A percentile compares a stretch with the other conserved stretches of the same genome.
Evolutionary conservation across 2,888 invertebrate species (phyloP).

Genomic region (Pterostichus niger): DNA sequence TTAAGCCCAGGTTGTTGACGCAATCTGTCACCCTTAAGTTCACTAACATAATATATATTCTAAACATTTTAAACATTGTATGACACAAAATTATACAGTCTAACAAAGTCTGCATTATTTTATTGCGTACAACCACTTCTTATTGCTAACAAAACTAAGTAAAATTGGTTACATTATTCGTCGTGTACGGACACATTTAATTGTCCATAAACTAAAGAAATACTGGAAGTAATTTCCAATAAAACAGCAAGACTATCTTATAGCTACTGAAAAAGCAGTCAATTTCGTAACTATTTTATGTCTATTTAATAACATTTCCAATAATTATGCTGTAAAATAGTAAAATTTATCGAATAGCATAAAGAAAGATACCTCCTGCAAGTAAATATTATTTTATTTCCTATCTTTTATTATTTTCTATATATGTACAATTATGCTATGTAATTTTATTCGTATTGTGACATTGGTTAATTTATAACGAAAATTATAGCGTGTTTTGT

Average conservation of each 20-base stretch:
- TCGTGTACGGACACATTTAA: neutral
- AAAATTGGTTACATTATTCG: neutral
- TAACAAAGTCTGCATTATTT: too few relatives aligned
- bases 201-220: neutral
- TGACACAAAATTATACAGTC: too few relatives aligned
- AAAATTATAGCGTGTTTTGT: too few relatives aligned
- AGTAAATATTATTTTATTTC: neutral
- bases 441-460: neutral
- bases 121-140: too few relatives aligned
- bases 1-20: too few relatives aligned
- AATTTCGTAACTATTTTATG: constrained; percentile 3
- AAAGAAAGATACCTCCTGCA: neutral
- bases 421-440: neutral
- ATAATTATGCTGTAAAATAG: constrained; percentile 1
- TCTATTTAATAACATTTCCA: neutral
- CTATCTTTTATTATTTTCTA: neutral
- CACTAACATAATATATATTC: too few relatives aligned
- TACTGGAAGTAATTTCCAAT: neutral
- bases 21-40: too few relatives aligned
- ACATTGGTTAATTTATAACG: too few relatives aligned
- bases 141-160: too few relatives aligned
- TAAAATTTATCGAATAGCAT: constrained; percentile 2
- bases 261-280: neutral
- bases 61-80: too few relatives aligned
- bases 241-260: constrained; percentile 2